phyloP scores from a whole-genome alignment of 1,140 invertebrate species.

The Caenorhabditis briggsae region DNA sequence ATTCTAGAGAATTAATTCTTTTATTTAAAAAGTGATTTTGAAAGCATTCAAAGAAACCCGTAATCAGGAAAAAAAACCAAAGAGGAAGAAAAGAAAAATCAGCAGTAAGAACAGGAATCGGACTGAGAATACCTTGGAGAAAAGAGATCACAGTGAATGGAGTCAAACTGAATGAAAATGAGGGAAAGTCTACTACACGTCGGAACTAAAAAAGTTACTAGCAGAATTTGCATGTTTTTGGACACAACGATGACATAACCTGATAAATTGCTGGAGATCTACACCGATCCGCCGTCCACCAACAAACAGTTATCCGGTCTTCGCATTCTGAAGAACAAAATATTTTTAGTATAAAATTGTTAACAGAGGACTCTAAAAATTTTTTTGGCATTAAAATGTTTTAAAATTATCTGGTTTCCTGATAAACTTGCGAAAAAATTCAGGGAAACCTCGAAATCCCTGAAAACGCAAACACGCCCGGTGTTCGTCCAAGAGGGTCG shows the following conservation, averaged over 20 bases:
- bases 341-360: neutral
- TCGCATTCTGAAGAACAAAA: conserved; percentile 69
- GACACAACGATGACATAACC: conserved; percentile 75
- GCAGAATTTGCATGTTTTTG: conserved; percentile 76
- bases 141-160: conserved; percentile 32
- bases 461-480: too few relatives aligned
- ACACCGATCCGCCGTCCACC: conserved; percentile 78
- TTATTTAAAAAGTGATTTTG: conserved; percentile 4
- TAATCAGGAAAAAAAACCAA: neutral
- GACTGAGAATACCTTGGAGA: conserved; percentile 50
- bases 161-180: conserved; percentile 15
- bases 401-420: neutral
- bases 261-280: conserved; percentile 74
- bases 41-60: conserved; percentile 52
- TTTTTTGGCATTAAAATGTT: neutral
- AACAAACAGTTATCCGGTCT: conserved; percentile 76
- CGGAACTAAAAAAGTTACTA: neutral
- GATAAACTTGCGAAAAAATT: too few relatives aligned
- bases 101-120: neutral
- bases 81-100: neutral
- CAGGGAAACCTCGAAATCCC: too few relatives aligned
- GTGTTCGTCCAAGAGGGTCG: too few relatives aligned
- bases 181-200: neutral
- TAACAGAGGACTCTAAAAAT: neutral
- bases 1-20: neutral